Evolutionary conservation across 2,888 invertebrate species (phyloP).

Genomic region (Diloba caeruleocephala): DNA sequence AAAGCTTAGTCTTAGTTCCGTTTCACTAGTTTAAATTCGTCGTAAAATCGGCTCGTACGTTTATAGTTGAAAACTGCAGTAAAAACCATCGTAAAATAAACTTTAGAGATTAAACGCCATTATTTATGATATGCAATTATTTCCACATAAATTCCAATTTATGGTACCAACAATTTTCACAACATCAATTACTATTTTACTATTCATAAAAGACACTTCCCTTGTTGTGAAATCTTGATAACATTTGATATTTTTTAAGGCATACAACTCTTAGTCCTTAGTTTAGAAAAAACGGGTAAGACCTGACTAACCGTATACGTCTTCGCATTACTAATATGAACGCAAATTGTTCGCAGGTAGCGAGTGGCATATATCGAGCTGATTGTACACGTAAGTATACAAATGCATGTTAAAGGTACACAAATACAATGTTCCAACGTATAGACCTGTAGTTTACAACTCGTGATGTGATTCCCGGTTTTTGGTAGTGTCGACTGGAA

Average conservation of each 20-base stretch:
- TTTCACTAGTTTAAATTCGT: constrained; percentile 29
- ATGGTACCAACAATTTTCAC: background rate
- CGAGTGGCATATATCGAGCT: constrained; percentile 47
- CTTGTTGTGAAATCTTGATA: constrained; percentile 22
- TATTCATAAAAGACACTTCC: background rate
- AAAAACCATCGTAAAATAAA: constrained; percentile 18
- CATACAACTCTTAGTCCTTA: constrained; percentile 38
- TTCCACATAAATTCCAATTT: constrained; percentile 4
- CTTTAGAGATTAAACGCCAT: constrained; percentile 8
- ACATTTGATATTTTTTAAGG: constrained; percentile 12
- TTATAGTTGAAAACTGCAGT: constrained; percentile 29
- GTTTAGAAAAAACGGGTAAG: constrained; percentile 23
- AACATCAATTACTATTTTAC: background rate
- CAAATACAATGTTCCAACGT: constrained; percentile 14
- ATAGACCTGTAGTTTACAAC: constrained; percentile 48
- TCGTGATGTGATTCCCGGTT: constrained; percentile 57
- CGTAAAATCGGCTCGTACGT: constrained; percentile 16
- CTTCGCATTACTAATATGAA: constrained; percentile 34
- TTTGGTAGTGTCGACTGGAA: constrained; percentile 50
- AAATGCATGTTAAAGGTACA: constrained; percentile 11
- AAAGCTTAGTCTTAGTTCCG: constrained; percentile 22
- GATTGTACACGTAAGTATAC: constrained; percentile 62
- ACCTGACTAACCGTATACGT: constrained; percentile 27
- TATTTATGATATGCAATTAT: constrained; percentile 3
- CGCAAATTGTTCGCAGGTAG: constrained; percentile 61